Base-by-base conservation (phyloP, 2,888 invertebrate species). In the Tinea trinotella region DNA sequence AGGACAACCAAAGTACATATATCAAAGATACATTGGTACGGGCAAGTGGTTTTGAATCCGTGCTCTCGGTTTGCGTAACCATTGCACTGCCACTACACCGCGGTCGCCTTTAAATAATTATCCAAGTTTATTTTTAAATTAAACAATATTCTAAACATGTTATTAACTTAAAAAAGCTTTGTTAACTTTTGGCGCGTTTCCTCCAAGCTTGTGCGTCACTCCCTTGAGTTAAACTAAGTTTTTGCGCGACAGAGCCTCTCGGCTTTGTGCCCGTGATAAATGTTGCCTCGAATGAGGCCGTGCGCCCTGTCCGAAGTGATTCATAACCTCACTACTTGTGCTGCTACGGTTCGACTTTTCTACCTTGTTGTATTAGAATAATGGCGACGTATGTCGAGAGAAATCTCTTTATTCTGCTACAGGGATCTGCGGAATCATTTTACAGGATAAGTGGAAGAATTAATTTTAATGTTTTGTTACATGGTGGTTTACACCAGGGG, bases 211-310 rank as follows among this genome's bases (percentile, higher is more conserved):
- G 35, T 34, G 34, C 52, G 9, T 9, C 17, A 15, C 35, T 12
- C 30, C 18, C 52, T 7, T 17, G 34, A 17, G 34, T 15, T 18
- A 13, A 18, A 18, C 17, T 17, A 12, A 40, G 53, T 53, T 53
- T 53, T 53, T 53, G 53, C 40, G 12, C 34, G 52, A 24, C 52
- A 30, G 52, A 52, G 52, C 52, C 52, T 10, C 17, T 52, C 20
- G 53, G 53, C 53, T 53, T 53, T 36, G 15, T 13, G 36, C 6
- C 48, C 50, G 53, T 53, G 53, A 53, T 53, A 53, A 53, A 53
- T 53, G 53, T 53, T 40, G 36, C 36, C 13, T 40, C 5, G 53
- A 53, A 53, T 40, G 36, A 53, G 53, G 53, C 53, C 53, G 50
- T 40, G 48, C 48, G 17, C 52, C 40, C 53, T 40, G 53, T 53